Percentiles rank a stretch among this genome's conserved stretches.
Evolutionary conservation across 2,888 invertebrate genomes (phyloP).

Genomic region (Heterodera filipjevi): DNA sequence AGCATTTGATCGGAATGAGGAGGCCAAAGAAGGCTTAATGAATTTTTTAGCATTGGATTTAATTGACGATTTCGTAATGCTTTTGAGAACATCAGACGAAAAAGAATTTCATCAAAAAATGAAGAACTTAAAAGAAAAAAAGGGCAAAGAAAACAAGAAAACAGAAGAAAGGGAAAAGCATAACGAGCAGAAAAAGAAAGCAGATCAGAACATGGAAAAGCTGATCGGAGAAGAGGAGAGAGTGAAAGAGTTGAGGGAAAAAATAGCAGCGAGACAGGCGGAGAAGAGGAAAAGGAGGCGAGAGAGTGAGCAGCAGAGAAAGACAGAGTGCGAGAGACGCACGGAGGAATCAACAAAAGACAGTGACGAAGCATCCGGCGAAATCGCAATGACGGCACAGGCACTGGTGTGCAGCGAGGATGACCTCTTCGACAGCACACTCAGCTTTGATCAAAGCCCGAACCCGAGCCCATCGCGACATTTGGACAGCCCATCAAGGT

Average conservation of each 20-base stretch:
- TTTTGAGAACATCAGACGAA: not conserved
- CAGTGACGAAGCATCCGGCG: slow-evolving; percentile 1
- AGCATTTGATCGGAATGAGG: not conserved
- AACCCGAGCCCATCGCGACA: not conserved
- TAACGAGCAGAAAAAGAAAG: not conserved
- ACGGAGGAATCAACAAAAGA: not conserved
- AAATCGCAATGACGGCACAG: not conserved
- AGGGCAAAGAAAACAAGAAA: not conserved
- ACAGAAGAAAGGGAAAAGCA: too few species aligned
- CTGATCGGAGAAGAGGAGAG: not conserved
- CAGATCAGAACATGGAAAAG: not conserved
- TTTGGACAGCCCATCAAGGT: too few species aligned
- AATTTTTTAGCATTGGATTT: not conserved
- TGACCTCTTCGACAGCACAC: not conserved
- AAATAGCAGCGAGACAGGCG: not conserved
- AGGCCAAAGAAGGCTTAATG: not conserved
- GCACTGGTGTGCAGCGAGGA: not conserved
- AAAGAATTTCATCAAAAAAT: not conserved
- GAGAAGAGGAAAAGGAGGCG: not conserved
- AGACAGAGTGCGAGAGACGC: not conserved
- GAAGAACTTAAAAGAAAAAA: not conserved
- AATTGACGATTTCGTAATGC: not conserved
- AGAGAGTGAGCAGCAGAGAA: slow-evolving; percentile 1
- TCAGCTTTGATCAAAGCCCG: not conserved
- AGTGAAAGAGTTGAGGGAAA: not conserved